Evolutionary conservation across 1,140 invertebrate species (phyloP).

Genomic region (Bombus polaris): DNA sequence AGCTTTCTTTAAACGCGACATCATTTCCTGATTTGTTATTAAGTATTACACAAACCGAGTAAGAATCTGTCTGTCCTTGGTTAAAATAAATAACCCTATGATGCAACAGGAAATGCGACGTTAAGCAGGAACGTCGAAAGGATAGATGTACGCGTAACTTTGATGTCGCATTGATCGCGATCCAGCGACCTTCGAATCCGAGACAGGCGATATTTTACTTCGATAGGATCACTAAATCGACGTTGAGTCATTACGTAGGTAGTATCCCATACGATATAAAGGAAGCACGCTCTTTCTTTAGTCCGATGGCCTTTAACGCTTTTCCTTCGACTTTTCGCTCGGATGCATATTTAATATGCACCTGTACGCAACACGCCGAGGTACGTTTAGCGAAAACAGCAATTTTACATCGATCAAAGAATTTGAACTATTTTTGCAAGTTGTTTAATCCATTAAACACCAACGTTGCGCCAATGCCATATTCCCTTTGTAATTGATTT

Average conservation of each 20-base stretch:
- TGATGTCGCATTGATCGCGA: neutral
- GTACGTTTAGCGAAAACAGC: neutral
- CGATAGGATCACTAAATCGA: conserved; percentile 6
- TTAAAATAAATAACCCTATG: neutral
- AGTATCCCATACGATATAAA: neutral
- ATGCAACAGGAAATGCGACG: conserved; percentile 43
- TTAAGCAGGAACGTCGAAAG: neutral
- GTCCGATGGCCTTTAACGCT: neutral
- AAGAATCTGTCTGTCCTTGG: neutral
- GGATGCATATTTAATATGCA: neutral
- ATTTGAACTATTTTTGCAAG: neutral
- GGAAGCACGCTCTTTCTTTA: neutral
- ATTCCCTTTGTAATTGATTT: neutral
- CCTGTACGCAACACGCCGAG: neutral
- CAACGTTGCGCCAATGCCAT: neutral
- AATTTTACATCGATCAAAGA: neutral
- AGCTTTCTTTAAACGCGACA: neutral
- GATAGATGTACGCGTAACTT: conserved; percentile 2
- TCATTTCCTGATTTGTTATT: conserved; percentile 5
- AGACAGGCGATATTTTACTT: neutral
- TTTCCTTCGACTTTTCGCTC: neutral
- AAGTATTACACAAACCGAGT: neutral
- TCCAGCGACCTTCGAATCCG: neutral
- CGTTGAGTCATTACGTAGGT: neutral
- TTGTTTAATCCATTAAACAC: neutral